phyloP scores from a whole-genome alignment of 2,888 invertebrate genomes.

The Fissipunctia ypsillon region DNA sequence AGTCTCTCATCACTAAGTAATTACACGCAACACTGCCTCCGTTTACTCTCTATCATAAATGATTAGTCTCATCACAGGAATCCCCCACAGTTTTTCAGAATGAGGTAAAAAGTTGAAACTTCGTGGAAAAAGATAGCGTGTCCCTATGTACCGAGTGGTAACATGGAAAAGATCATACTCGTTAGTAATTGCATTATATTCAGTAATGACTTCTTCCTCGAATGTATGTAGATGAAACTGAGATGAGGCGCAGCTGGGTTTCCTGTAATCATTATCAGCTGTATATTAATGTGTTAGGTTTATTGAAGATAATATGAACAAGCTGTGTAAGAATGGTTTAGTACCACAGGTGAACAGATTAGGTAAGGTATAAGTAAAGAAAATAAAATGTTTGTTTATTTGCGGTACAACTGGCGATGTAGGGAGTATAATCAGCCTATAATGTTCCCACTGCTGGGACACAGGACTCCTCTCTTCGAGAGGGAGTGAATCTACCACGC shows the following conservation, averaged over 20 bases:
- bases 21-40: conserved; percentile 40
- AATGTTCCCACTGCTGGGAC: too few species aligned
- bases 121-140: conserved; percentile 60
- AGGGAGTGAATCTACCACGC: too few species aligned
- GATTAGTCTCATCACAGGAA: conserved; percentile 55
- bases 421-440: too few species aligned
- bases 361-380: too few species aligned
- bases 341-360: too few species aligned
- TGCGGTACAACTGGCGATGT: too few species aligned
- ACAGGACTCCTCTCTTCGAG: too few species aligned
- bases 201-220: conserved; percentile 22
- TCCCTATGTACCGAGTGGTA: conserved; percentile 9
- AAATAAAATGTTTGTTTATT: too few species aligned
- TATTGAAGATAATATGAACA: neutral
- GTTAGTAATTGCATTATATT: conserved; percentile 19
- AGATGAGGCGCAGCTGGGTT: conserved; percentile 1
- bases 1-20: conserved; percentile 27
- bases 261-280: neutral
- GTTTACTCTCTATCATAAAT: conserved; percentile 35
- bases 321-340: neutral
- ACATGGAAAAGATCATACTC: conserved; percentile 27
- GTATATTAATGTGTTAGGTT: neutral
- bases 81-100: conserved; percentile 67
- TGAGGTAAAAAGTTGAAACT: conserved; percentile 62
- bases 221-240: conserved; percentile 12